phyloP scores from a whole-genome alignment of 1,140 invertebrate species.

The Pomacea maculata region DNA sequence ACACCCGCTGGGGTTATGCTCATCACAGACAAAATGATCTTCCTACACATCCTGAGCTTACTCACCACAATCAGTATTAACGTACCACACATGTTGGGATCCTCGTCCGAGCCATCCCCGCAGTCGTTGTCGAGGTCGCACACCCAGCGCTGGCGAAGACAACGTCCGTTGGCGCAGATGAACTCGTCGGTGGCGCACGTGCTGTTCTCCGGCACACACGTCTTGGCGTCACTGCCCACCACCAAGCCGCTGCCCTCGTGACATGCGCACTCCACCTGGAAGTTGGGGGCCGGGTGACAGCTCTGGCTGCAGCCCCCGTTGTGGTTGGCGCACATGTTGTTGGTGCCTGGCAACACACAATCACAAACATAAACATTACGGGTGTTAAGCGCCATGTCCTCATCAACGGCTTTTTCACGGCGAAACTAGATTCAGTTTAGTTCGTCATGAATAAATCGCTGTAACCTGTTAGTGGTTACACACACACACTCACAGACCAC shows the following conservation, averaged over 20 bases:
- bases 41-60: no score
- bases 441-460: no score
- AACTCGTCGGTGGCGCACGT: constrained; percentile 90
- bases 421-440: no score
- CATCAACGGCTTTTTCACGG: no score
- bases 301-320: constrained; percentile 97
- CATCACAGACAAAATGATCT: no score
- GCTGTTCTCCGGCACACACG: constrained; percentile 65
- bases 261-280: constrained; percentile 68
- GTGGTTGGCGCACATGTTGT: constrained; percentile 87
- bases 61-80: constrained; percentile 23
- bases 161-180: constrained; percentile 92
- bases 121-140: constrained; percentile 94
- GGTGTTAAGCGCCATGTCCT: not conserved
- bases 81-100: constrained; percentile 93
- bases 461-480: no score
- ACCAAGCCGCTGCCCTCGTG: constrained; percentile 32
- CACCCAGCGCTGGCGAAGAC: constrained; percentile 94
- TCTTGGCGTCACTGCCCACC: constrained; percentile 46
- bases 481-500: not conserved
- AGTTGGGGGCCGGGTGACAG: constrained; percentile 88
- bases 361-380: not conserved
- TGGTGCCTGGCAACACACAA: constrained; percentile 61
- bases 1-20: no score
- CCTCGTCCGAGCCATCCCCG: constrained; percentile 93